phyloP scores from a whole-genome alignment of 2,797 vertebrate species.

The Anniella stebbinsi region DNA sequence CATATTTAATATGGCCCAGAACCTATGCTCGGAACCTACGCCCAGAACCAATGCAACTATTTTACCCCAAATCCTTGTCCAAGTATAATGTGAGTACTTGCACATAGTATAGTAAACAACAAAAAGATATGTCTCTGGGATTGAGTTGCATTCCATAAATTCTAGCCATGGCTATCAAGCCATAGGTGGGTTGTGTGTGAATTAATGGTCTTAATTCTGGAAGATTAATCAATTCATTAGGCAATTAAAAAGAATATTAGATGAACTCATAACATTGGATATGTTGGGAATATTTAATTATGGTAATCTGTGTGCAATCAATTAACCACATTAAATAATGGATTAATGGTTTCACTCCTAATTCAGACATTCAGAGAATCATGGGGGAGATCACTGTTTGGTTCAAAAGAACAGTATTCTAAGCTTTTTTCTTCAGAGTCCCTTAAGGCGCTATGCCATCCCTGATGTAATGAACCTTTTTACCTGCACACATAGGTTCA shows the following conservation, averaged over 20 bases:
- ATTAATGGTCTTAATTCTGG: constrained; percentile 20
- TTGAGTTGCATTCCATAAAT: not conserved
- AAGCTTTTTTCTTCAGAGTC: not conserved
- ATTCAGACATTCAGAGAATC: not conserved
- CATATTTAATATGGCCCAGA: not conserved
- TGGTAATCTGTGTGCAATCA: constrained; percentile 4
- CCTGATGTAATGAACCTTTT: not conserved
- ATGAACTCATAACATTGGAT: not conserved
- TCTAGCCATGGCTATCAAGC: not conserved
- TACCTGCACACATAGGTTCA: not conserved
- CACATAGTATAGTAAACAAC: not conserved
- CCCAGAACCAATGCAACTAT: not conserved
- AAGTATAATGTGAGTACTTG: not conserved
- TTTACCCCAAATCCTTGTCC: not conserved
- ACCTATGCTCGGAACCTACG: not conserved
- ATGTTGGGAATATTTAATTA: constrained; percentile 31
- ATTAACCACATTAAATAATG: constrained; percentile 3
- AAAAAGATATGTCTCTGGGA: not conserved
- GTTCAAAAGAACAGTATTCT: not conserved
- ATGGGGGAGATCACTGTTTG: not conserved
- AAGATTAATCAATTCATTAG: constrained; percentile 20
- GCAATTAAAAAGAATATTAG: constrained; percentile 14
- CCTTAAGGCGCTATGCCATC: not conserved
- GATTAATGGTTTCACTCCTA: not conserved
- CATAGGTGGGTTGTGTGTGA: not conserved